phyloP scores from a whole-genome alignment of 2,888 invertebrate genomes.

The Drosophila emarginata region DNA sequence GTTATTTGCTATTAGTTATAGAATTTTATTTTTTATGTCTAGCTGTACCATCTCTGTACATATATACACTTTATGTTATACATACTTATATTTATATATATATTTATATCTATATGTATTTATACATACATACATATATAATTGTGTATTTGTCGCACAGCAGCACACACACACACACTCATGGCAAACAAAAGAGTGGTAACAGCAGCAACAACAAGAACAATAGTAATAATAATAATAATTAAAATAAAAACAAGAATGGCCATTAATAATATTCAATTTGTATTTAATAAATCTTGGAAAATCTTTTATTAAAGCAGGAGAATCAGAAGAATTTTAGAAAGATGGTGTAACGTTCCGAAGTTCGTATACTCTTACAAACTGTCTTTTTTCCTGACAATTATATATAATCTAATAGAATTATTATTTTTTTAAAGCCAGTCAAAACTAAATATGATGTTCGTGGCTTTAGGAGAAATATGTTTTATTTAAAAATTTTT shows the following conservation, averaged over 20 bases:
- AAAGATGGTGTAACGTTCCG: no score
- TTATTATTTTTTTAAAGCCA: no score
- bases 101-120: no score
- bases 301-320: no score
- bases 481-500: no score
- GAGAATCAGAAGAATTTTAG: no score
- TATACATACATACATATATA: conserved; percentile 3
- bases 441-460: no score
- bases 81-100: conserved; percentile 1
- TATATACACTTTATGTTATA: conserved; percentile 18
- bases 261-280: not conserved
- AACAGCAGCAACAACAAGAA: not conserved
- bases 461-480: no score
- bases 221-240: no score
- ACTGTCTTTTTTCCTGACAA: no score
- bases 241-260: not conserved
- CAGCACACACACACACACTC: not conserved
- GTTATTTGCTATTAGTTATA: conserved; percentile 25
- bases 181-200: not conserved
- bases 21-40: conserved; percentile 37
- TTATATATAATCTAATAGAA: no score
- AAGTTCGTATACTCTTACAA: no score
- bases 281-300: not conserved
- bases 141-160: conserved; percentile 1
- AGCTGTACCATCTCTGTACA: conserved; percentile 47